Evolutionary conservation across 2,797 vertebrate genomes (phyloP).

Genomic region (Sphaeramia orbicularis): DNA sequence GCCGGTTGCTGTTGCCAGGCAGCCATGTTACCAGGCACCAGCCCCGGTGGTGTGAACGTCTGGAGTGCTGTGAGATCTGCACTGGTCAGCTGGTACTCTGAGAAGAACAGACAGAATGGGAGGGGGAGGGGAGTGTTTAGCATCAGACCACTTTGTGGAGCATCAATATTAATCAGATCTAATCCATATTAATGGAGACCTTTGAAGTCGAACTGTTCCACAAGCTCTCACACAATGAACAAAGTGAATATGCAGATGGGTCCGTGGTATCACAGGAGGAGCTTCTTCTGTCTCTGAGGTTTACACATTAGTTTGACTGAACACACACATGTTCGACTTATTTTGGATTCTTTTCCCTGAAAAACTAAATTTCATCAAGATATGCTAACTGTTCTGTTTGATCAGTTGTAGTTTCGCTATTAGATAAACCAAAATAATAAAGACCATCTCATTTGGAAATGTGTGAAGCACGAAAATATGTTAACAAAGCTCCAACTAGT

Average conservation of each 20-base stretch:
- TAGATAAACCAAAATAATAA: no score
- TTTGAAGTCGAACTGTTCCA: constrained; percentile 79
- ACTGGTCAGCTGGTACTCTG: constrained; percentile 98
- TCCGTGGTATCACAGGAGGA: constrained; percentile 58
- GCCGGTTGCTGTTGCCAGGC: constrained; percentile 92
- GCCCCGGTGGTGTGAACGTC: constrained; percentile 92
- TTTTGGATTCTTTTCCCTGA: constrained; percentile 1
- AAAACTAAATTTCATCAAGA: no score
- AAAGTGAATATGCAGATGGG: constrained; percentile 82
- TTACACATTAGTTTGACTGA: no score
- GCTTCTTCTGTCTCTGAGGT: no score
- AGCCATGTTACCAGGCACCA: constrained; percentile 94
- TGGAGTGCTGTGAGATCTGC: constrained; percentile 95
- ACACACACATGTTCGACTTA: neutral
- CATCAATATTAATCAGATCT: constrained; percentile 79
- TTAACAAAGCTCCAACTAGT: no score
- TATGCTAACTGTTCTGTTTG: no score
- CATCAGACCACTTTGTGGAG: constrained; percentile 74
- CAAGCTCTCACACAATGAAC: constrained; percentile 75
- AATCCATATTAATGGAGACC: constrained; percentile 82
- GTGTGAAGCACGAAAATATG: no score
- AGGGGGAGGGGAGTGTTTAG: constrained; percentile 64
- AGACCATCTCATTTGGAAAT: no score
- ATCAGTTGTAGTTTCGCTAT: no score
- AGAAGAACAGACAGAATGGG: constrained; percentile 14